phyloP scores from a whole-genome alignment of 1,140 invertebrate genomes.

The Brachystomella parvula region DNA sequence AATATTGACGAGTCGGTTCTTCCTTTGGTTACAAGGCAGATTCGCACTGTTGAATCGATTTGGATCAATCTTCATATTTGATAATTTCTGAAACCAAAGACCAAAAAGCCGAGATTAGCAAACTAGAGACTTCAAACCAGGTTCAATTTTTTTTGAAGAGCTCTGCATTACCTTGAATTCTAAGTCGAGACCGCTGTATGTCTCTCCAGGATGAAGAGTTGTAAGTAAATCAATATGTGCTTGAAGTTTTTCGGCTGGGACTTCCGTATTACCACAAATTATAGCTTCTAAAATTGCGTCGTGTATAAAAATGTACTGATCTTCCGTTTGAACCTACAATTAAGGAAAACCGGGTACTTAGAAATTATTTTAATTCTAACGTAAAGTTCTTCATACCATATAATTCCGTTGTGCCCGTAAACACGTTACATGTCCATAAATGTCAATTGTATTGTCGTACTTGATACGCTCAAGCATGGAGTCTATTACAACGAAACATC shows the following conservation, averaged over 20 bases:
- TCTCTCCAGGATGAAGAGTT: slow-evolving; percentile 56
- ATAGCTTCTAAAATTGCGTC: slow-evolving; percentile 93
- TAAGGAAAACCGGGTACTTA: slow-evolving; percentile 5
- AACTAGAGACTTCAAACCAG: not conserved
- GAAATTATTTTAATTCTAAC: slow-evolving; percentile 5
- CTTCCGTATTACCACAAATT: slow-evolving; percentile 88
- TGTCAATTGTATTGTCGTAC: slow-evolving; percentile 95
- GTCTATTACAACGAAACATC: slow-evolving; percentile 98
- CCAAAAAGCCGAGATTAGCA: slow-evolving; percentile 25
- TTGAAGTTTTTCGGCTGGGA: slow-evolving; percentile 79
- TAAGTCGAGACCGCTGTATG: slow-evolving; percentile 91
- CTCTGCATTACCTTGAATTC: slow-evolving; percentile 89
- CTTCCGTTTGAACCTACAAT: slow-evolving; percentile 78
- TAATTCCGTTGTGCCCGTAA: slow-evolving; percentile 93
- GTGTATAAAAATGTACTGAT: slow-evolving; percentile 99
- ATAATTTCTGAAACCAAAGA: slow-evolving; percentile 61
- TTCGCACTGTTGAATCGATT: slow-evolving; percentile 92
- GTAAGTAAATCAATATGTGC: slow-evolving; percentile 52
- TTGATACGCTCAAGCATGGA: slow-evolving; percentile 89
- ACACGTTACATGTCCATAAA: slow-evolving; percentile 97
- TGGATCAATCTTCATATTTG: slow-evolving; percentile 89
- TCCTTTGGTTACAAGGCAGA: slow-evolving; percentile 92
- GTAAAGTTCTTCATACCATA: slow-evolving; percentile 56
- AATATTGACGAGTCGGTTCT: slow-evolving; percentile 87
- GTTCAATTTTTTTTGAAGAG: not conserved